Conservation (phyloP, 1,140 invertebrate species). For the Zaprionus taronus region DNA sequence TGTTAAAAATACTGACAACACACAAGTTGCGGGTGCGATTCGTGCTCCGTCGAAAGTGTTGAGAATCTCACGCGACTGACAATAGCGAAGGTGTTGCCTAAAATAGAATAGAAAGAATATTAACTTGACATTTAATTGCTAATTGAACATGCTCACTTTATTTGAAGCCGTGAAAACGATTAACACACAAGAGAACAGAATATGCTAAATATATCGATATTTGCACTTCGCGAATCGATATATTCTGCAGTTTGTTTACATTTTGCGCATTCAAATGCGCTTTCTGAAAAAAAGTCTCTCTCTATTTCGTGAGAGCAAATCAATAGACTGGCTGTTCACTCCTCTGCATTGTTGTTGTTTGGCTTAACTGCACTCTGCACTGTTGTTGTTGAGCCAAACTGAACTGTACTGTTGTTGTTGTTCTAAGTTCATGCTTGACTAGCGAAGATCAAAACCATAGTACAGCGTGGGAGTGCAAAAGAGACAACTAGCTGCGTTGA, state of each 20-base stretch:
- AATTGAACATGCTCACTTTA: constrained; percentile 4
- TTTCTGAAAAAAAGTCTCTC: background rate
- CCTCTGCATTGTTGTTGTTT: too few species aligned
- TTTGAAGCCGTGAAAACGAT: background rate
- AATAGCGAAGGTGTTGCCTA: constrained; percentile 6
- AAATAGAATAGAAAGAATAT: constrained; percentile 19
- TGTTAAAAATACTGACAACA: constrained; percentile 48
- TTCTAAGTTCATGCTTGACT: background rate
- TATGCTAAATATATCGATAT: background rate
- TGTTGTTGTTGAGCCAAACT: too few species aligned
- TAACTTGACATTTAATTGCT: constrained; percentile 3
- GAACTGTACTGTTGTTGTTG: background rate
- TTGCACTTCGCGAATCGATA: background rate
- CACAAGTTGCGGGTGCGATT: constrained; percentile 34
- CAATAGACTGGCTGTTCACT: too few species aligned
- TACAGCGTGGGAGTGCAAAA: background rate
- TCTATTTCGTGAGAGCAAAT: background rate
- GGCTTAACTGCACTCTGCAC: too few species aligned
- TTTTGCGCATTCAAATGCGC: background rate
- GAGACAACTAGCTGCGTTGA: background rate
- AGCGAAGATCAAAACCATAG: background rate
- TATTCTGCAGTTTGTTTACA: background rate
- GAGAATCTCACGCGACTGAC: constrained; percentile 16
- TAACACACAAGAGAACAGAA: background rate
- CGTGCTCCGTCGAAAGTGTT: constrained; percentile 40